Base-by-base conservation (phyloP, 2,113 vertebrate genomes). In the Varanus salvator region DNA sequence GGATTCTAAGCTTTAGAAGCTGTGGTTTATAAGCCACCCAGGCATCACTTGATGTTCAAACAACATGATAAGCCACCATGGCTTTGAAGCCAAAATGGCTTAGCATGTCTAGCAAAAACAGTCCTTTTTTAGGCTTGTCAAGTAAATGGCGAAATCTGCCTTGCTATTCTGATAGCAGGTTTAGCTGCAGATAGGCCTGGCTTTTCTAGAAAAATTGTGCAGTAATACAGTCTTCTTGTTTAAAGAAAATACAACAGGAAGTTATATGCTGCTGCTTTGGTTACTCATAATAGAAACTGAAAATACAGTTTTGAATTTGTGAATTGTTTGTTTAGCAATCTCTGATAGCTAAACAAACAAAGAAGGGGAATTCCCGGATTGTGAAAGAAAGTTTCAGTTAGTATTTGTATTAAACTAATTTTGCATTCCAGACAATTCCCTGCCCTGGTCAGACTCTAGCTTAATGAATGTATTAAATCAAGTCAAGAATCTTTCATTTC, bases 301-400 rank as follows among this genome's bases (percentile, higher is more conserved):
- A 74, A 85, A 85, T 85, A 54, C 21, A 85, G 74, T 54, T 14
- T 74, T 85, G 69, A 74, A 50, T 34, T 27, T 27, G 64, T 68
- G 60, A 66, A 48, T 38, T 69, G 64, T 84, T 85, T 85, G 69
- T 52, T 85, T 54, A 74, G 68, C 84, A 54, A 1, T 85, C 29
- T 21, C 11, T 54, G 17, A 85, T 72, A 85, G 31, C 84, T 74
- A 34, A 85, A 19, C 69, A 85, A 74, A 85, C 66, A 85, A 72
- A 34, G 68, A 52, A 85, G 8, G 69, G 48, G 68, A 31, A 54
- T 85, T 85, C 74, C 34, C 84, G 74, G 48, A 34, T 74, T 85
- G 74, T 85, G 29, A 54, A 74, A 85, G 31, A 23, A 71, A 68
- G 48, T 54, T 74, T 72, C 48, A 54, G 14, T 85, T 72, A 29